A percentile compares a stretch with the other conserved stretches of the same genome.
Evolutionary conservation across 2,113 vertebrate genomes (phyloP).

Genomic region (Podarcis cretensis): DNA sequence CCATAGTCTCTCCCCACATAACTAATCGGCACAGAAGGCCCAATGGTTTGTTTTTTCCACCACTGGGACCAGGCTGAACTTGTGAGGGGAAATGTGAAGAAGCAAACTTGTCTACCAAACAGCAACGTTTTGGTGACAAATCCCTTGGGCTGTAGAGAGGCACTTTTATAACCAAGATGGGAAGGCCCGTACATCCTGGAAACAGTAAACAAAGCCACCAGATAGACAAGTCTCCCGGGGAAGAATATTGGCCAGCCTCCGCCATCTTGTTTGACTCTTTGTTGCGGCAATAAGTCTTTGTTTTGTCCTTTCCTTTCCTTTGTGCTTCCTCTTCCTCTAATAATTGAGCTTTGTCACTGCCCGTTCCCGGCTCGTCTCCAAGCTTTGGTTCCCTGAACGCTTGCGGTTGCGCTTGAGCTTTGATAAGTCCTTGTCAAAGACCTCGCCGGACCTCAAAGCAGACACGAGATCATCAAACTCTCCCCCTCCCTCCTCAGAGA

Average conservation of each 20-base stretch:
- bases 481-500: slow-evolving; percentile 88
- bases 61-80: slow-evolving; percentile 31
- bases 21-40: background rate
- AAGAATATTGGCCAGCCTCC: slow-evolving; percentile 34
- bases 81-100: slow-evolving; percentile 39
- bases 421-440: slow-evolving; percentile 98
- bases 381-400: slow-evolving; percentile 87
- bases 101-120: slow-evolving; percentile 43
- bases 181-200: slow-evolving; percentile 49
- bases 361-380: slow-evolving; percentile 88
- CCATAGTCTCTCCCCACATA: background rate
- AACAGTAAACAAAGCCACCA: slow-evolving; percentile 45
- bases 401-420: slow-evolving; percentile 98
- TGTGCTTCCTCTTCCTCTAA: slow-evolving; percentile 69
- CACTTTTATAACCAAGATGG: slow-evolving; percentile 63
- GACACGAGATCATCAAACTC: slow-evolving; percentile 98
- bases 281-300: slow-evolving; percentile 33
- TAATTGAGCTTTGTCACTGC: slow-evolving; percentile 91
- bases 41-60: slow-evolving; percentile 37
- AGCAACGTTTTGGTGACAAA: slow-evolving; percentile 30
- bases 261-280: slow-evolving; percentile 52
- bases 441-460: slow-evolving; percentile 92
- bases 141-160: slow-evolving; percentile 51
- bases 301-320: slow-evolving; percentile 44
- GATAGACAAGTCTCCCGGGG: slow-evolving; percentile 42